Percentiles rank a stretch among this genome's conserved stretches.
phyloP scores from a whole-genome alignment of 1,140 invertebrate species.

The Drosophila equinoxialis region DNA sequence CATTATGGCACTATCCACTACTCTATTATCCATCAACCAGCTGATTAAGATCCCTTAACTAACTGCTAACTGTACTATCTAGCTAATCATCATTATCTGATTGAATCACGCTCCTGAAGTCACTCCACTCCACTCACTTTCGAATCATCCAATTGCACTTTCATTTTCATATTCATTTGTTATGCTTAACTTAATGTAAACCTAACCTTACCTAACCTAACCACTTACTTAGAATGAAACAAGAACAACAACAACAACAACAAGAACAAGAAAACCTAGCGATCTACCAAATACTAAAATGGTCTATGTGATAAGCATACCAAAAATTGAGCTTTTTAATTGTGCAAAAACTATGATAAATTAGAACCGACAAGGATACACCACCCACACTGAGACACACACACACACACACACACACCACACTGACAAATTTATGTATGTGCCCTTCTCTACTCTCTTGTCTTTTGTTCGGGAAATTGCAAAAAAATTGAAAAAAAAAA shows the following conservation, averaged over 20 bases:
- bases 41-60: neutral
- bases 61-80: constrained; percentile 8
- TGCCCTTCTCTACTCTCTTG: constrained; percentile 1
- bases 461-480: neutral
- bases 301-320: constrained; percentile 70
- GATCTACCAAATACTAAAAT: constrained; percentile 44
- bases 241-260: constrained; percentile 45
- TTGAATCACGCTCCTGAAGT: neutral
- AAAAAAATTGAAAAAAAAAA: neutral
- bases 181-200: constrained; percentile 46
- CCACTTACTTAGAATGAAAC: constrained; percentile 34
- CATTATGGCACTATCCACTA: neutral
- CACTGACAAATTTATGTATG: constrained; percentile 19
- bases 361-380: constrained; percentile 1
- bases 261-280: constrained; percentile 58
- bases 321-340: constrained; percentile 75
- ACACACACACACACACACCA: constrained; percentile 32
- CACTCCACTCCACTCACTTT: neutral
- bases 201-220: constrained; percentile 39
- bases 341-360: constrained; percentile 54
- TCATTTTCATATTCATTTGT: constrained; percentile 29
- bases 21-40: neutral
- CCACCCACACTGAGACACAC: constrained; percentile 19
- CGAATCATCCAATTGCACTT: neutral
- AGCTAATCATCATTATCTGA: constrained; percentile 6